Percentiles rank a stretch among this genome's conserved stretches.
Conservation (phyloP, 2,113 vertebrate genomes). For the Bubalus kerabau region DNA sequence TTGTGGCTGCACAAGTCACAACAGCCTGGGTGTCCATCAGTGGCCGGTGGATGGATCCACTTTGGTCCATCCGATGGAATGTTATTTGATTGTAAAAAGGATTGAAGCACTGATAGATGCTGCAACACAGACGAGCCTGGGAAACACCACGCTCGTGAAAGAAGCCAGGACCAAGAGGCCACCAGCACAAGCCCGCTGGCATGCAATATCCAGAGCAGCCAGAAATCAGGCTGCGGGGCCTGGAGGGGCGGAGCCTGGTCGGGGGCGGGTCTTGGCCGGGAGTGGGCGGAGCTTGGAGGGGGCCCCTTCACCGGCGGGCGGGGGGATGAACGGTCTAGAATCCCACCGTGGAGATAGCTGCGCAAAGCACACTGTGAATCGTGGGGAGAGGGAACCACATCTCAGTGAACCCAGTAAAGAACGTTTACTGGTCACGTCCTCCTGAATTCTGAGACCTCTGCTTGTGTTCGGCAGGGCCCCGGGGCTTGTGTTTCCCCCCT, state of each 20-base stretch:
- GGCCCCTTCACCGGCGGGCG: fast-evolving
- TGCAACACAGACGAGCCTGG: fast-evolving
- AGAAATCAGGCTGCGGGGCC: neutral
- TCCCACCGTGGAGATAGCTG: fast-evolving
- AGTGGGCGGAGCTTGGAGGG: neutral
- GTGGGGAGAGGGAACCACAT: neutral
- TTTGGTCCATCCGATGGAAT: fast-evolving
- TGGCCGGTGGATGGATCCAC: fast-evolving
- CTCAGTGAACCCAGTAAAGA: neutral
- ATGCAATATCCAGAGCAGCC: neutral
- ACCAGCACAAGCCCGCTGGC: no score
- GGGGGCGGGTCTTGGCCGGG: no score
- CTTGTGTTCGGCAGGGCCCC: neutral
- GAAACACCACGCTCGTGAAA: fast-evolving
- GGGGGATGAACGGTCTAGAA: fast-evolving
- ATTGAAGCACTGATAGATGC: neutral
- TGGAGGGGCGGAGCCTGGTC: no score
- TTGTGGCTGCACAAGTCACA: neutral
- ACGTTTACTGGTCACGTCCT: neutral
- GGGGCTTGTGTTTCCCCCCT: neutral
- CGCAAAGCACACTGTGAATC: neutral
- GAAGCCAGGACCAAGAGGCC: neutral
- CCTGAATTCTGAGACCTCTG: neutral
- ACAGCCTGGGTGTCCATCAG: neutral
- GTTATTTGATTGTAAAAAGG: no score